phyloP scores from a whole-genome alignment of 2,888 invertebrate genomes.

The Heliconius erato region DNA sequence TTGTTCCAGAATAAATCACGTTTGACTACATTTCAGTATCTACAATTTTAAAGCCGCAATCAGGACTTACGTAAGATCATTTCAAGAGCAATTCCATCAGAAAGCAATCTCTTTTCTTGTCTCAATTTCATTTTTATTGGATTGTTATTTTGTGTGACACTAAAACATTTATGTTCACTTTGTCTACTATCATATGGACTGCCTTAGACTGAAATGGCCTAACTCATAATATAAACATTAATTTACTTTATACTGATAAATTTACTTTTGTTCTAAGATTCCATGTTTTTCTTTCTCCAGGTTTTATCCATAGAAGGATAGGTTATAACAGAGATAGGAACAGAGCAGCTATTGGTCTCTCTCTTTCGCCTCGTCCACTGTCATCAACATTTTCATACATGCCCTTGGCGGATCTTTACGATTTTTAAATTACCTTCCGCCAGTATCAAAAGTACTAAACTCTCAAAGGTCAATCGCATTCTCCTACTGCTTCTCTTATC shows the following conservation, averaged over 20 bases:
- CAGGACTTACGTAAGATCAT: slow-evolving; percentile 26
- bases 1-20: neutral
- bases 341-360: neutral
- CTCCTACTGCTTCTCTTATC: too few species aligned
- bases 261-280: neutral
- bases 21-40: neutral
- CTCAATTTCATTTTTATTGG: slow-evolving; percentile 42
- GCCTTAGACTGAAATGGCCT: neutral
- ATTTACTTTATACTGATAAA: too few species aligned
- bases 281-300: neutral
- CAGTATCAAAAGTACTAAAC: too few species aligned
- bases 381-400: neutral
- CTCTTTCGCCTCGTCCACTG: neutral
- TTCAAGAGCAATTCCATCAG: slow-evolving; percentile 45
- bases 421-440: too few species aligned
- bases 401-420: neutral
- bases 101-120: slow-evolving; percentile 46
- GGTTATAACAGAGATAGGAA: accelerated
- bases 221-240: neutral
- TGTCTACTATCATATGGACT: slow-evolving; percentile 13
- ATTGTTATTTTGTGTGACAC: slow-evolving; percentile 41
- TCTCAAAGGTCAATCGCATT: too few species aligned
- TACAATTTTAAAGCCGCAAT: slow-evolving; percentile 27
- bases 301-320: neutral
- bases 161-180: slow-evolving; percentile 43